Conservation (phyloP, 1,140 invertebrate species). For the Camponotus pennsylvanicus region DNA sequence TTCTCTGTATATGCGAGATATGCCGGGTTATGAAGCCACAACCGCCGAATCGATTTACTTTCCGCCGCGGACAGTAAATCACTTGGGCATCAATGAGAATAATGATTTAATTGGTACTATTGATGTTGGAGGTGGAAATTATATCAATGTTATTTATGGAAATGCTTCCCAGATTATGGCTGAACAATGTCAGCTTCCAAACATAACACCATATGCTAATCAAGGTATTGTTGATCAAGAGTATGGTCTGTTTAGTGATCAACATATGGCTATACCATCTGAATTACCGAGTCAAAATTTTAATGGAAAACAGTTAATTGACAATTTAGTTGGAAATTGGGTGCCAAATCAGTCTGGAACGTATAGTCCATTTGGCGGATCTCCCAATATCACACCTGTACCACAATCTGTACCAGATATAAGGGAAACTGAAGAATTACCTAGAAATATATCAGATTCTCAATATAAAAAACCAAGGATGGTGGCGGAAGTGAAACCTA, state of each 20-base stretch:
- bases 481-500: conserved; percentile 94
- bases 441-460: conserved; percentile 67
- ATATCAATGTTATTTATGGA: conserved; percentile 85
- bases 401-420: conserved; percentile 69
- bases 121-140: conserved; percentile 85
- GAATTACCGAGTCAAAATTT: conserved; percentile 76
- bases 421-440: conserved; percentile 75
- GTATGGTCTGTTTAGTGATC: conserved; percentile 82
- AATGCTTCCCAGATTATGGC: conserved; percentile 83
- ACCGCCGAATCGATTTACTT: conserved; percentile 80
- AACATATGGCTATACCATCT: conserved; percentile 76
- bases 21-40: conserved; percentile 75
- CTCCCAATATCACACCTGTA: conserved; percentile 82
- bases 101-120: conserved; percentile 85
- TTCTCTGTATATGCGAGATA: conserved; percentile 80
- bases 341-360: conserved; percentile 92
- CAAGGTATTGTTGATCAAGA: conserved; percentile 81
- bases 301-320: conserved; percentile 88
- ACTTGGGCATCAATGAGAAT: conserved; percentile 83
- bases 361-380: conserved; percentile 92
- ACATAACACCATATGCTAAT: conserved; percentile 77
- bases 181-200: conserved; percentile 81
- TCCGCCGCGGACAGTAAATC: conserved; percentile 81
- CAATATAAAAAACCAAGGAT: conserved; percentile 89
- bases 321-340: conserved; percentile 94